Percentiles rank a stretch among this genome's conserved stretches.
phyloP scores from a whole-genome alignment of 2,113 vertebrate species.

The Scomber japonicus region DNA sequence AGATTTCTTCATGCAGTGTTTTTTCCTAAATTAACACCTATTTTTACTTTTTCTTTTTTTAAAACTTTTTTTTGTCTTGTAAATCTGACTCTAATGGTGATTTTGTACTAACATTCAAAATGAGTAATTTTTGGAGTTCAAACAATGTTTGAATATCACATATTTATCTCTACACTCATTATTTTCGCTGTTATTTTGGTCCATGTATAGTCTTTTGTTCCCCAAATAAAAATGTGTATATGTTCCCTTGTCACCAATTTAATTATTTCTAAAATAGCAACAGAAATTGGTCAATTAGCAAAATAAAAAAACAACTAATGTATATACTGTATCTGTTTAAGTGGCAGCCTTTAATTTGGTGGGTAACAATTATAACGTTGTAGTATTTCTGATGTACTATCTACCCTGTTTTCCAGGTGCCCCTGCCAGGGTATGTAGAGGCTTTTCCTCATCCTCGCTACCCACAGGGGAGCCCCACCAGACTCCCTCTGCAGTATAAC shows the following conservation, averaged over 20 bases:
- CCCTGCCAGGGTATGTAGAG: slow-evolving; percentile 96
- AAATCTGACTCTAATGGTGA: slow-evolving; percentile 16
- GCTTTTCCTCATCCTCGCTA: slow-evolving; percentile 94
- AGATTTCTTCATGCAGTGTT: slow-evolving; percentile 75
- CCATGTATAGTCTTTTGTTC: slow-evolving; percentile 21
- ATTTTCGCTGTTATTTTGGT: slow-evolving; percentile 38
- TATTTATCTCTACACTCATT: slow-evolving; percentile 33
- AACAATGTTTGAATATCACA: slow-evolving; percentile 59
- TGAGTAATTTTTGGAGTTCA: slow-evolving; percentile 50
- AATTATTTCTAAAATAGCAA: slow-evolving; percentile 44
- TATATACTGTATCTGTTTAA: slow-evolving; percentile 26
- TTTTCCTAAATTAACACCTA: slow-evolving; percentile 78
- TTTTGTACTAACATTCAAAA: slow-evolving; percentile 40
- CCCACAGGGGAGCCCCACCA: slow-evolving; percentile 89
- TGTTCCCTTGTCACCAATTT: slow-evolving; percentile 41
- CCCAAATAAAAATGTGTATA: slow-evolving; percentile 39
- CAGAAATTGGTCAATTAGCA: slow-evolving; percentile 47
- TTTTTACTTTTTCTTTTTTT: slow-evolving; percentile 20
- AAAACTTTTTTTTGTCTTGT: slow-evolving; percentile 23
- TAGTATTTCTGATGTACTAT: not conserved
- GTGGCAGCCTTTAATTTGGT: slow-evolving; percentile 24
- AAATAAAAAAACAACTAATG: slow-evolving; percentile 10
- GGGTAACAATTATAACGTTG: not conserved
- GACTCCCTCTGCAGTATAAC: slow-evolving; percentile 91
- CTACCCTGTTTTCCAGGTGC: slow-evolving; percentile 85